phyloP scores from a whole-genome alignment of 92 coral and sea anemone genomes.

The Galaxea fascicularis region DNA sequence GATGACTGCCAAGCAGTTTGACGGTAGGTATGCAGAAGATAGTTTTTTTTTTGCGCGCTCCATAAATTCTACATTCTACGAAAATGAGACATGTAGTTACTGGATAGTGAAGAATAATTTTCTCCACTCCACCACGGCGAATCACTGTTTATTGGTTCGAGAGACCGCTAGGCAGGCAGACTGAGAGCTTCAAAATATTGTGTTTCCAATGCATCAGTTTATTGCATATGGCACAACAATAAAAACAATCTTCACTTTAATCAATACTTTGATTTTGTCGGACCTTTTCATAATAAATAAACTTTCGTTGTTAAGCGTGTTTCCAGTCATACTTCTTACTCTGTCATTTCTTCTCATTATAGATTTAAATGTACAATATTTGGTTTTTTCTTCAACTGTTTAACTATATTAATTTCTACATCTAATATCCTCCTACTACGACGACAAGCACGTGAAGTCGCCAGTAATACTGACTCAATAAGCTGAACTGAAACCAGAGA shows the following conservation, averaged over 20 bases:
- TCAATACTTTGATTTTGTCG: slow-evolving; percentile 37
- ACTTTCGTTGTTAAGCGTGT: slow-evolving; percentile 8
- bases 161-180: too few species aligned
- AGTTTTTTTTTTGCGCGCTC: too few species aligned
- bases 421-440: neutral
- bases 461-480: neutral
- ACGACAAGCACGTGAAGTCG: neutral
- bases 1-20: too few species aligned
- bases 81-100: too few species aligned
- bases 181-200: neutral
- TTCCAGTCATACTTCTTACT: slow-evolving; percentile 5
- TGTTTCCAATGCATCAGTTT: slow-evolving; percentile 15
- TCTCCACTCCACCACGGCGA: too few species aligned
- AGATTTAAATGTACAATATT: slow-evolving; percentile 18
- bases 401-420: neutral
- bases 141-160: too few species aligned
- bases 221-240: slow-evolving; percentile 17
- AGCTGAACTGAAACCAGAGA: too few species aligned
- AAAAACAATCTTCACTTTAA: slow-evolving; percentile 13
- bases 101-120: too few species aligned
- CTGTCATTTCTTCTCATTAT: neutral
- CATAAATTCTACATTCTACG: too few species aligned
- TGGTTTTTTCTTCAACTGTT: neutral
- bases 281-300: slow-evolving; percentile 49
- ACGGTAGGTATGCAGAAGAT: too few species aligned